phyloP scores from a whole-genome alignment of 2,888 invertebrate species.

The Aporophyla nigra region DNA sequence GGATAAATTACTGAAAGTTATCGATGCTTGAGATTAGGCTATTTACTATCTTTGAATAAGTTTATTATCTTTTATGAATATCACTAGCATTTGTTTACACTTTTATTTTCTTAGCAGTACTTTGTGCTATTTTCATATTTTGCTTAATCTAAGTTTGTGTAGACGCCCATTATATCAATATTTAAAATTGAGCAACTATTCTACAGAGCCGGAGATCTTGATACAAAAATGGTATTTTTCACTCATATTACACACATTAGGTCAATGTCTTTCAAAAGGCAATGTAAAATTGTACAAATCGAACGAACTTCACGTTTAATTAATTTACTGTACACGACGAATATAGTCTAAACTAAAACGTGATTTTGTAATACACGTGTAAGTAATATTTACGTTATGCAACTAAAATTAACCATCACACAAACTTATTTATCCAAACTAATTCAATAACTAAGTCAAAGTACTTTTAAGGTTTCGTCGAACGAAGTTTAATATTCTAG shows the following conservation, averaged over 20 bases:
- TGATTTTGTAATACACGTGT: slow-evolving; percentile 2
- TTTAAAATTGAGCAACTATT: background rate
- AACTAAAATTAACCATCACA: slow-evolving; percentile 7
- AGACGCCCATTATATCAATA: too few species aligned
- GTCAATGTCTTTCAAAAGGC: background rate
- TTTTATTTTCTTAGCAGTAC: background rate
- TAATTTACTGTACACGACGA: background rate
- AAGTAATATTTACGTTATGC: slow-evolving; percentile 5
- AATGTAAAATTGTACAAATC: background rate
- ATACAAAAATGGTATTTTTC: too few species aligned
- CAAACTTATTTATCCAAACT: background rate
- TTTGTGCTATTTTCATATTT: background rate
- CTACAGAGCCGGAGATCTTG: too few species aligned
- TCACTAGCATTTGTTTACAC: background rate
- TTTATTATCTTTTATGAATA: background rate
- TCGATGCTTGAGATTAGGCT: slow-evolving; percentile 17
- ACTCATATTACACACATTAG: too few species aligned
- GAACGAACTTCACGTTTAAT: too few species aligned
- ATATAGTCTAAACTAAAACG: background rate
- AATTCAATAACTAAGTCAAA: slow-evolving; percentile 22
- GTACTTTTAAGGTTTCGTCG: slow-evolving; percentile 17
- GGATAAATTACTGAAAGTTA: slow-evolving; percentile 29
- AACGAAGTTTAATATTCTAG: slow-evolving; percentile 34
- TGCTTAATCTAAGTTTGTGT: background rate
- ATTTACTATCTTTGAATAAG: slow-evolving; percentile 11